phyloP scores from a whole-genome alignment of 64 coral and sea anemone species.

The Pocillopora damicornis region DNA sequence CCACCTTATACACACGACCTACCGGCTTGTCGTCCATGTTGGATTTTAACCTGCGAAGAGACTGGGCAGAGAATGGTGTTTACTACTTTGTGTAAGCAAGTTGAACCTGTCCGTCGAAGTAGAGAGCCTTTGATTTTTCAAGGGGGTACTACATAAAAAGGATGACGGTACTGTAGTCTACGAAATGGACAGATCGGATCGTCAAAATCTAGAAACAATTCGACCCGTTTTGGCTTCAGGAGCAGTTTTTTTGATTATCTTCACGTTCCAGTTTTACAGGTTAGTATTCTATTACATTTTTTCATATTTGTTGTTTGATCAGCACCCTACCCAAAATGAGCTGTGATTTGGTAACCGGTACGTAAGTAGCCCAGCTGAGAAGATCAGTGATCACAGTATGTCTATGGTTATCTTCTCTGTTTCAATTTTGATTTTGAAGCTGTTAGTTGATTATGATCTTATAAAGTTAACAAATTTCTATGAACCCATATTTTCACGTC shows the following conservation, averaged over 20 bases:
- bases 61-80: background rate
- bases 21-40: conserved; percentile 25
- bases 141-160: background rate
- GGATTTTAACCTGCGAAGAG: background rate
- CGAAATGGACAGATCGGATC: conserved; percentile 25
- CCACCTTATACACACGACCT: background rate
- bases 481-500: no score
- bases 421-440: no score
- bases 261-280: conserved; percentile 68
- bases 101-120: background rate
- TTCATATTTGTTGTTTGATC: background rate
- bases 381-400: no score
- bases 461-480: no score
- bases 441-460: no score
- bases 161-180: background rate
- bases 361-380: background rate
- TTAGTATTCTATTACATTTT: background rate
- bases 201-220: conserved; percentile 27
- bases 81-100: background rate
- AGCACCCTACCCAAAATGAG: background rate
- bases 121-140: background rate
- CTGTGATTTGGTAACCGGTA: background rate
- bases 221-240: conserved; percentile 54
- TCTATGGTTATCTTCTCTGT: no score
- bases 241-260: conserved; percentile 56